Base-by-base conservation (phyloP, 2,888 invertebrate genomes). In the Platypus cylindrus region DNA sequence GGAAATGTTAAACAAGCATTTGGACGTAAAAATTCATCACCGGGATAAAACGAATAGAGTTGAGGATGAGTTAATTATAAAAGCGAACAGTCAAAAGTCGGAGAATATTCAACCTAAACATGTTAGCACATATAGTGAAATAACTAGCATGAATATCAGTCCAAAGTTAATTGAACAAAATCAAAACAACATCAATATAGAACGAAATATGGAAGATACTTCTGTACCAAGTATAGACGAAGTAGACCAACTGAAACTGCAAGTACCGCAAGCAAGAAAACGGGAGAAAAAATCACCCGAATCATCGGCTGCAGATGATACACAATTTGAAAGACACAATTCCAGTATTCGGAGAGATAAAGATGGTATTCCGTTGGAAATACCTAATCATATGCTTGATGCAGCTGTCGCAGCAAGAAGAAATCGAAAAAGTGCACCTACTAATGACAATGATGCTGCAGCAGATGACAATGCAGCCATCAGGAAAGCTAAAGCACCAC, bases 401-500 rank as follows among this genome's bases (percentile, higher is more conserved):
- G 81, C 81, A 1, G 81, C 78, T 1, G 71, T 72, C 54, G 77
- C 75, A 2, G 81, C 79, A 0, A 65, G 71, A 45, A 71, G 67
- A 36, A 79, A 80, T 45, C 65, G 81, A 30, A 78, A 72, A 53
- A 73, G 71, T 46, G n/a, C n/a, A n/a, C n/a, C n/a, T n/a, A 23
- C 34, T 3, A 48, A 62, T 3, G 53, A 51, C n/a, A 39, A 48
- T 5, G 36, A 44, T 5, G 46, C 48, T 3, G 62, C 64, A 14
- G 41, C 49, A 2, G 51, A 55, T 1, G 65, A 68, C 1, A 65
- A 67, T 51, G 55, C 61, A 3, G 51, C 59, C 1, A 77, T 73
- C 48, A 77, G 73, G 54, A 81, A 82, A 57, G 74, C 79, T 0
- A 79, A 79, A 62, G 80, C 81, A 2, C 82, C 81, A 1, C 72